A percentile compares a stretch with the other conserved stretches of the same genome.
phyloP scores from a whole-genome alignment of 2,113 vertebrate genomes.

The Fregata magnificens region DNA sequence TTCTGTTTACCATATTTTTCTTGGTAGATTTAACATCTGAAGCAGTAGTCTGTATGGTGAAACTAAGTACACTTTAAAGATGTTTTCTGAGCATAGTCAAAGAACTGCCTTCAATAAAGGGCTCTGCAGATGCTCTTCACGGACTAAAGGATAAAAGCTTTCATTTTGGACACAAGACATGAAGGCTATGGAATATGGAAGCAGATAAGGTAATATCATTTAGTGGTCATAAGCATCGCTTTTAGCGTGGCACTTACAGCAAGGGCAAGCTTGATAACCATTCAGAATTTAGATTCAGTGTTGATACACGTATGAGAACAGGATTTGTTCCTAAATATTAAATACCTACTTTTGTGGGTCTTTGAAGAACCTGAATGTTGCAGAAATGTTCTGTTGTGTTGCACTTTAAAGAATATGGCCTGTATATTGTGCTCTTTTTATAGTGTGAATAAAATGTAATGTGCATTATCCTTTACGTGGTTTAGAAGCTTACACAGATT shows the following conservation, averaged over 20 bases:
- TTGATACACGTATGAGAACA: not conserved
- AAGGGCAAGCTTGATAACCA: constrained; percentile 1
- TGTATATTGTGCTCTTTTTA: constrained; percentile 74
- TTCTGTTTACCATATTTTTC: constrained; percentile 13
- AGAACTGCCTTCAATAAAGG: not conserved
- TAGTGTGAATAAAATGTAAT: constrained; percentile 64
- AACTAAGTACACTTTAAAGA: not conserved
- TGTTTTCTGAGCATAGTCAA: not conserved
- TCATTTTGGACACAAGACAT: not conserved
- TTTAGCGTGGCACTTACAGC: not conserved
- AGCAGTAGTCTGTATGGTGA: not conserved
- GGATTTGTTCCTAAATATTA: constrained; percentile 25
- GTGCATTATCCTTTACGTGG: constrained; percentile 55
- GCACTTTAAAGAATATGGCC: constrained; percentile 75
- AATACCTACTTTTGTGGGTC: constrained; percentile 42
- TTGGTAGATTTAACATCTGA: not conserved
- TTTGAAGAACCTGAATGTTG: constrained; percentile 51
- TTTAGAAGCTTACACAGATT: constrained; percentile 51
- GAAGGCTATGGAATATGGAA: not conserved
- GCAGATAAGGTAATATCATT: not conserved
- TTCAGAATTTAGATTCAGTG: constrained; percentile 5
- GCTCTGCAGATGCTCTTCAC: not conserved
- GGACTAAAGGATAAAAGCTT: constrained; percentile 30
- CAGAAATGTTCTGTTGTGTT: constrained; percentile 70
- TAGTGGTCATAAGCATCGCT: not conserved